A percentile compares a stretch with the other conserved stretches of the same genome.
These are phyloP conservation scores for Spizaetus ornatus DNA, from an alignment of 2,113 vertebrate genomes.

Conservation along the genomic window DNA sequence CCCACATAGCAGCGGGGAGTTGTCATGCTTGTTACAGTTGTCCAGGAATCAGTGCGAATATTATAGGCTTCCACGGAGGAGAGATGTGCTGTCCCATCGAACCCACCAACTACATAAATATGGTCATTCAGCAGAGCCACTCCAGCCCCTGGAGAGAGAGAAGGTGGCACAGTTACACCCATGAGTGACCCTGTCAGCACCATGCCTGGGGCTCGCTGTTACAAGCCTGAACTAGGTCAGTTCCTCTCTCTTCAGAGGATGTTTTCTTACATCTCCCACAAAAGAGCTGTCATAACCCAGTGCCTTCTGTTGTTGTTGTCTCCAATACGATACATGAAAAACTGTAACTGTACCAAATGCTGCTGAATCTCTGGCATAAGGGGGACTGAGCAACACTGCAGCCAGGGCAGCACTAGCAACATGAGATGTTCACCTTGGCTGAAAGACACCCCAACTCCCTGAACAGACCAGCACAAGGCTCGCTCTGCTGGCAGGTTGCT, in stretches of 20 bases:
- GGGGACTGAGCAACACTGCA: neutral
- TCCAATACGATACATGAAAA: neutral
- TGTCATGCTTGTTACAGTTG: constrained; percentile 94
- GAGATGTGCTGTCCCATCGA: constrained; percentile 93
- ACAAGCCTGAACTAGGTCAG: neutral
- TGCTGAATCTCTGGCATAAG: neutral
- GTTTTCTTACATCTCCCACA: neutral
- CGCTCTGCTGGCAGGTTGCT: neutral
- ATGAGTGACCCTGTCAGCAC: rapidly evolving
- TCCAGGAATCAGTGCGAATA: constrained; percentile 96
- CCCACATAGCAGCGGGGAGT: constrained; percentile 97
- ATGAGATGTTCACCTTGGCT: neutral
- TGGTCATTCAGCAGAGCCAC: constrained; percentile 96
- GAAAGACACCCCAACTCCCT: neutral
- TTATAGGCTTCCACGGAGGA: constrained; percentile 97
- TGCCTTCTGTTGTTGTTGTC: neutral
- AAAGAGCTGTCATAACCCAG: neutral
- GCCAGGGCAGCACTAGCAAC: neutral
- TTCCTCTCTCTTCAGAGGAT: neutral
- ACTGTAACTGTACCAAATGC: neutral
- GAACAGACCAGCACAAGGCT: neutral
- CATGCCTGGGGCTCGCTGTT: rapidly evolving
- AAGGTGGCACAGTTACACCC: neutral
- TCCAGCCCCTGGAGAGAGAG: constrained; percentile 81
- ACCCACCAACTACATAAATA: constrained; percentile 96